Conservation (phyloP, 2,113 vertebrate species). For the Lagenorhynchus albirostris region DNA sequence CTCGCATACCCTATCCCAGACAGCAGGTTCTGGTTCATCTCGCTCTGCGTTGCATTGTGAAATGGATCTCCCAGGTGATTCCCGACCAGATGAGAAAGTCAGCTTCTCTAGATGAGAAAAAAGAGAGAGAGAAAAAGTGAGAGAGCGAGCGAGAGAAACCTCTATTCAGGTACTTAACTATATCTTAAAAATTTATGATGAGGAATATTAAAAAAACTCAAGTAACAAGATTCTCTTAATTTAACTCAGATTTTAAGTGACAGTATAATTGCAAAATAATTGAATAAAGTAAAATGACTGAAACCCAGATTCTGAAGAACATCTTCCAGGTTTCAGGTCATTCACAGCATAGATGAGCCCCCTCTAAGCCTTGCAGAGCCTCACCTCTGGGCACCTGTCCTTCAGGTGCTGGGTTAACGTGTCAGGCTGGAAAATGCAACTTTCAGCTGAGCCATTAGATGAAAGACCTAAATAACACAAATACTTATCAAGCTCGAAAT, state of each 20-base stretch:
- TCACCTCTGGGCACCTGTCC: neutral
- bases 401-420: neutral
- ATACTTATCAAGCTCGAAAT: neutral
- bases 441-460: neutral
- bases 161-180: neutral
- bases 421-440: too few relatives aligned
- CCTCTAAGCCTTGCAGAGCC: neutral
- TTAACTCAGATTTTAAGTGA: conserved; percentile 5
- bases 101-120: neutral
- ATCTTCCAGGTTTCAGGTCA: neutral
- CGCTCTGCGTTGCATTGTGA: neutral
- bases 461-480: neutral
- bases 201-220: neutral
- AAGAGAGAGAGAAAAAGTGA: neutral
- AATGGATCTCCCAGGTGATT: neutral
- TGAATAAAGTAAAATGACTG: neutral
- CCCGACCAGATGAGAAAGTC: neutral
- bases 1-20: fast-evolving
- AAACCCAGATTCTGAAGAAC: neutral
- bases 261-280: neutral
- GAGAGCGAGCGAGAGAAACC: neutral
- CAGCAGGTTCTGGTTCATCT: neutral
- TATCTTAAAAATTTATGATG: neutral
- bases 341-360: neutral
- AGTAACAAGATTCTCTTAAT: neutral